Base-by-base conservation (phyloP, 2,888 invertebrate genomes). In the Leptopilina myrica region DNA sequence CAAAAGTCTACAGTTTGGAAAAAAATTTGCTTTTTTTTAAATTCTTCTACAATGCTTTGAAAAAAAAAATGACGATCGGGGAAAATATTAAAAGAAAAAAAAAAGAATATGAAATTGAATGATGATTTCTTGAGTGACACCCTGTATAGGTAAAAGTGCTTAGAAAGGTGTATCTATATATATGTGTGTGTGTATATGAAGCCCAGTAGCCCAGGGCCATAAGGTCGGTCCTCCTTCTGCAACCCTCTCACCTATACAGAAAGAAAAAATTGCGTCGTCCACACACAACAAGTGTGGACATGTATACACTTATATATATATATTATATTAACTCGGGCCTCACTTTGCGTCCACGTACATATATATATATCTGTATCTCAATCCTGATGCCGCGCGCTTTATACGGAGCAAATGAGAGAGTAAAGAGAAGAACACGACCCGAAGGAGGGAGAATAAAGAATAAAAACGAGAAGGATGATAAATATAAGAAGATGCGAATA, bases 161-260 rank as follows among this genome's bases (percentile, higher is more conserved):
- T 87, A 87, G 87, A 83, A 86, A 76, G 82, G 84, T 87, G 87
- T 11, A 43, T 43, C 3, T 43, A 43, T 43, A 43, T 33, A 33
- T 3, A 33, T 33, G 5, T 33, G 5, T 33, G 33, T 33, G 5
- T 33, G 33, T 33, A 43, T 43, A 43, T 87, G 88, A 90, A 90
- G 89, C 90, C 90, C 90, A 87, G 90, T 90, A 90, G 90, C 90
- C 90, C 90, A 89, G 90, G 90, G 90, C 89, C 90, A 90, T 89
- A 90, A 90, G 89, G 90, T 90, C 90, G 90, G 87, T 85, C 90
- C 88, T 88, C 87, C 86, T 85, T 87, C 86, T 89, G 85, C 88
- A 89, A 43, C 89, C 88, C 88, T 89, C 87, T 89, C 88, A 87
- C 87, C 88, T 84, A 33, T 33, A 88, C 87, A 89, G 87, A 86